Base-by-base conservation (phyloP, 1,140 invertebrate genomes). In the Wasmannia auropunctata region DNA sequence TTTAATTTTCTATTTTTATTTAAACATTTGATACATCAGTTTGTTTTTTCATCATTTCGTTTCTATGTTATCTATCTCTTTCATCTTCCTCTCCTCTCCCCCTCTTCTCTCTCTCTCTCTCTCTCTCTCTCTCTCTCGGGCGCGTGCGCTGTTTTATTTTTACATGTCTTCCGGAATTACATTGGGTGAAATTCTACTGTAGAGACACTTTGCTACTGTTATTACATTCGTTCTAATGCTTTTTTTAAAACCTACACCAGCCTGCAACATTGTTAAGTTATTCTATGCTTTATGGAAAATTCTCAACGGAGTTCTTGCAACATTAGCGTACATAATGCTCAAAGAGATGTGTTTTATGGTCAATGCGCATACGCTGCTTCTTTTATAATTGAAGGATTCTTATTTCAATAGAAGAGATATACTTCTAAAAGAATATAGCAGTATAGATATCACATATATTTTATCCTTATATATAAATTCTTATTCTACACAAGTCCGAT, bases 221-320 rank as follows among this genome's bases (percentile, higher is more conserved):
- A 43, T 60, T 76, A 63, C 3, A 76, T 76, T 60, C 25, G 25
- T 14, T 25, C 11, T 74, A 74, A 28, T 74, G 5, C 16, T 28
- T 58, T 72, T 83, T 70, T 77, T 74, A 72, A 31, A 16, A 37
- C 37, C n/a, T 31, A 81, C 16, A 16, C 19, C 3, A 5, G 19
- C 6, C 5, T 6, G 67, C 16, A 40, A 40, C 37, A 28, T 16
- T 14, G 16, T 62, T 62, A 46, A 31, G 56, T 62, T 62, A 31
- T 46, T 62, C 3, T 58, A 56, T 19, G 4, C 22, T 43, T 62
- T 28, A 40, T 40, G 16, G 34, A 62, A 25, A 40, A 76, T 76
- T 43, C 37, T 25, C 5, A 31, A 19, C 10, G 5, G 31, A 60
- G 1, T 43, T 43, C 10, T 60, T 43, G 4, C 16, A 60, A 58